phyloP scores from a whole-genome alignment of 2,888 invertebrate species.

The Dascillus cervinus region DNA sequence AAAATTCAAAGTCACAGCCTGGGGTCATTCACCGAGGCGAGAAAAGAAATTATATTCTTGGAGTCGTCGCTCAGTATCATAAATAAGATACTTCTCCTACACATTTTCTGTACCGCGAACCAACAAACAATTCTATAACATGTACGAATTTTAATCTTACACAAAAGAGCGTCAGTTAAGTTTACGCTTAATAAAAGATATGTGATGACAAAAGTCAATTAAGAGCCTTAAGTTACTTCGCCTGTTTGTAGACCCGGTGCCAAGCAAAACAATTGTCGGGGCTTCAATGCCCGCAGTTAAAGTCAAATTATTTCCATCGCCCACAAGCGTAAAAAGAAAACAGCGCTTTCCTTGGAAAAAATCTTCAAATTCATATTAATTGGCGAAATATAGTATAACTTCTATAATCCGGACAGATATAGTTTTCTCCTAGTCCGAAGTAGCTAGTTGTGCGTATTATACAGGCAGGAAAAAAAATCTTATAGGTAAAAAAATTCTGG shows the following conservation, averaged over 20 bases:
- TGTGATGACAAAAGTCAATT: conserved; percentile 16
- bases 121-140: conserved; percentile 9
- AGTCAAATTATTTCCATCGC: no score
- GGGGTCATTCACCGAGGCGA: conserved; percentile 14
- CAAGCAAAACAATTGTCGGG: conserved; percentile 18
- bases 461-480: no score
- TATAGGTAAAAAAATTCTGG: no score
- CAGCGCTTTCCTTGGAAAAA: neutral
- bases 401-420: no score
- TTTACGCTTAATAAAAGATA: no score
- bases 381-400: no score
- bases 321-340: conserved; percentile 4
- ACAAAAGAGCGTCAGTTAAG: no score
- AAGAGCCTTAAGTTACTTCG: conserved; percentile 11
- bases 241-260: conserved; percentile 13
- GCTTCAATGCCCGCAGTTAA: no score
- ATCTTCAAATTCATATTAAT: no score
- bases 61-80: conserved; percentile 12
- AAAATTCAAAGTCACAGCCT: conserved; percentile 6
- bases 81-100: conserved; percentile 15
- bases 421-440: no score
- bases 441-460: no score
- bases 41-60: conserved; percentile 13
- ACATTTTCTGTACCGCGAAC: conserved; percentile 4
- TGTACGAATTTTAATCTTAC: conserved; percentile 2